phyloP scores from a whole-genome alignment of 1,140 invertebrate species.

The Elymnias hypermnestra region DNA sequence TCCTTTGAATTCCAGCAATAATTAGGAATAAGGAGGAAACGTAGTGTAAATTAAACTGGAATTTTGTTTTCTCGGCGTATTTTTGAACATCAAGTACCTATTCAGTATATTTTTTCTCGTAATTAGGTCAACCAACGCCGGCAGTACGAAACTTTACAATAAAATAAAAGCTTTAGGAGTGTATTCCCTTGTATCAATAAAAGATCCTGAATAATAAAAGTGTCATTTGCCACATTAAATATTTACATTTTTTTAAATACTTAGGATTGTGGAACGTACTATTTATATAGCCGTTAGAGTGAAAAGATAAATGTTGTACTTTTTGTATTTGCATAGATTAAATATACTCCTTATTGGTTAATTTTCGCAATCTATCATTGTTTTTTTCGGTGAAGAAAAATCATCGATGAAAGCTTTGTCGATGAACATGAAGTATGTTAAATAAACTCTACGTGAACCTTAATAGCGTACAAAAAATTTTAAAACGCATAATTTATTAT shows the following conservation, averaged over 20 bases:
- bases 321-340: too few relatives aligned
- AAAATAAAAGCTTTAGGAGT: slow-evolving; percentile 29
- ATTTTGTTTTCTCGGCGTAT: slow-evolving; percentile 13
- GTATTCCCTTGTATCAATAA: slow-evolving; percentile 43
- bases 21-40: slow-evolving; percentile 20
- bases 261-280: too few relatives aligned
- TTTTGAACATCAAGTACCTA: slow-evolving; percentile 9
- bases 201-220: slow-evolving; percentile 29
- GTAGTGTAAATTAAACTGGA: slow-evolving; percentile 15
- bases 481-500: too few relatives aligned
- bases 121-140: slow-evolving; percentile 2
- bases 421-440: too few relatives aligned
- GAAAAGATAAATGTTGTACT: too few relatives aligned
- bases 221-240: slow-evolving; percentile 44
- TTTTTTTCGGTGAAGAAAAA: too few relatives aligned
- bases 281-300: too few relatives aligned
- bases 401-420: too few relatives aligned
- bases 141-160: slow-evolving; percentile 12
- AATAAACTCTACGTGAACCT: too few relatives aligned
- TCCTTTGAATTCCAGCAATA: slow-evolving; percentile 17
- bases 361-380: too few relatives aligned
- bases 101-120: slow-evolving; percentile 11
- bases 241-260: slow-evolving; percentile 22
- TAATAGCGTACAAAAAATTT: too few relatives aligned
- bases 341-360: too few relatives aligned